Base-by-base conservation (phyloP, 2,797 vertebrate genomes). In the Pagetopsis macropterus region DNA sequence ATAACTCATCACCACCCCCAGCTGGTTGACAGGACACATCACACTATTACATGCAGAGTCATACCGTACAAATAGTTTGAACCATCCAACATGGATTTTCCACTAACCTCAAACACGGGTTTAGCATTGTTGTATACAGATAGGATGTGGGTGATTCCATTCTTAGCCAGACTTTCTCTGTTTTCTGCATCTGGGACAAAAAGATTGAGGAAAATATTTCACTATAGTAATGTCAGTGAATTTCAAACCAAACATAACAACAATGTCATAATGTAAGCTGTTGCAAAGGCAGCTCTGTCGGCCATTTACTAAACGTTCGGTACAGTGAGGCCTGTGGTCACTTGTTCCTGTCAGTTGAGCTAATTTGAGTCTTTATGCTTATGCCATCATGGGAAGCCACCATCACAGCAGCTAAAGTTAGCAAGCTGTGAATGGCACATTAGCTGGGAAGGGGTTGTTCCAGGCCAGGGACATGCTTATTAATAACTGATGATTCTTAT, bases 101-200 rank as follows among this genome's bases (percentile, higher is more conserved):
- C 56, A 89, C 94, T 76, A 70, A 96, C 97, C 94, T 95, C 91
- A 82, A 96, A 89, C 61, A 96, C 88, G 0, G 96, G 95, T 46
- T 94, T 94, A 54, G 96, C 95, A 1, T 93, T 91, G 89, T 93
- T 95, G 89, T 96, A 96, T 56, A 98, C 85, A 0, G 96, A 97
- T 50, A 97, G 84, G 87, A 98, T 96, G 88, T 97, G 97, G 0
- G 96, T 97, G 88, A 97, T 94, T 11, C 95, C 93, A 5, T 96
- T 94, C 81, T 88, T 92, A 21, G 85, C 91, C 76, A 97, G 88
- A 59, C 87, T 93, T 21, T 94, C 92, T 50, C 72, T 91, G 88
- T 96, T 95, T 87, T 98, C 95, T 0, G 96, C 92, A 92, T 98
- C 97, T 97, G 90, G 57, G 48, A 71, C 50, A 63, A 57, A 27